These are phyloP conservation scores for Gasteruption jaculator DNA, from an alignment of 2,888 invertebrate species.

Conservation along the genomic window DNA sequence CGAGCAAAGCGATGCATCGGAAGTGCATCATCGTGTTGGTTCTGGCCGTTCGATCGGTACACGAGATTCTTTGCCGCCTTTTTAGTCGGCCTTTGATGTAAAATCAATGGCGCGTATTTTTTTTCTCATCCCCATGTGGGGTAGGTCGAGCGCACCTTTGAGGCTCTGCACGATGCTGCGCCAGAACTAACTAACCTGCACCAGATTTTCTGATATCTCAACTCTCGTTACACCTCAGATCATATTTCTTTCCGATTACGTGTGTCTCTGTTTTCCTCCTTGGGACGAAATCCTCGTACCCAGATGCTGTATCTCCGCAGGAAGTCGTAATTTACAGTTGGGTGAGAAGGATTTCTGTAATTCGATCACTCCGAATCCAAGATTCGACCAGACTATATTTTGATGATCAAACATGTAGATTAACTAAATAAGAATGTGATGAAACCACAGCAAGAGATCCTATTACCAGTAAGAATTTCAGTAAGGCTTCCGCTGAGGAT, in stretches of 20 bases:
- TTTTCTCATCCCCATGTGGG: constrained; percentile 35
- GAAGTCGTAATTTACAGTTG: no score
- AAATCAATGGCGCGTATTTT: constrained; percentile 49
- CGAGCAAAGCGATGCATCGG: constrained; percentile 29
- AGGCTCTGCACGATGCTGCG: no score
- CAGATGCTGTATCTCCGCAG: no score
- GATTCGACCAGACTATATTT: no score
- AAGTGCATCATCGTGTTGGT: constrained; percentile 37
- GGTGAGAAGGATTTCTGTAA: neutral
- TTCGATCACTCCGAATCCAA: neutral
- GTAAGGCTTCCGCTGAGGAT: constrained; percentile 51
- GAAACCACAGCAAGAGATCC: constrained; percentile 51
- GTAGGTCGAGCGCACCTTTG: constrained; percentile 44
- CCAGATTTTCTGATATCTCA: constrained; percentile 10
- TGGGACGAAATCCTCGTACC: no score
- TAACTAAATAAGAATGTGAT: constrained; percentile 47
- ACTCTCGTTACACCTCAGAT: constrained; percentile 1
- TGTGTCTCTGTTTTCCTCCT: no score
- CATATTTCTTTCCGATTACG: no score
- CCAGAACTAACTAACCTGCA: no score
- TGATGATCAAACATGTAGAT: constrained; percentile 35
- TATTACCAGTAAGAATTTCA: constrained; percentile 50
- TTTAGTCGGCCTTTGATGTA: constrained; percentile 50
- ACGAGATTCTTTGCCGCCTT: constrained; percentile 47
- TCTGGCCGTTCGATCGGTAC: constrained; percentile 44